Conservation (phyloP, 2,113 vertebrate species). For the Setophaga petechia region DNA sequence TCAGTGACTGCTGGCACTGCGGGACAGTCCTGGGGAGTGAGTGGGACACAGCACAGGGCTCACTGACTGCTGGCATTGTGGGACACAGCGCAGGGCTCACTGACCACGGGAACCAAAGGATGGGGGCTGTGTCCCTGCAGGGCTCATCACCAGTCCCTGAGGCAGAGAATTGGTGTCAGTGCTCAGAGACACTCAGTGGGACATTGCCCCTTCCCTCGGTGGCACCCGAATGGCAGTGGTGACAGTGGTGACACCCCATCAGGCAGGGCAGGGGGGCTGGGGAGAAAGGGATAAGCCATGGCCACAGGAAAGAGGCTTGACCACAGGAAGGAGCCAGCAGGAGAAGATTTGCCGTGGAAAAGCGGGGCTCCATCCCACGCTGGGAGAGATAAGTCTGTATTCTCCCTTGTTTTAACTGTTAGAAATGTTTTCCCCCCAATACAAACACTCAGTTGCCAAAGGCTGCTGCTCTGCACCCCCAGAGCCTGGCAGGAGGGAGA, state of each 20-base stretch:
- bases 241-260: neutral
- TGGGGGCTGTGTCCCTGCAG: neutral
- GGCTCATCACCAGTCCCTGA: neutral
- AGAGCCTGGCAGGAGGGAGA: neutral
- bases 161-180: neutral
- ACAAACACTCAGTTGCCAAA: neutral
- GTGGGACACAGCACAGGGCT: neutral
- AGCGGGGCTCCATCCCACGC: accelerated
- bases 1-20: neutral
- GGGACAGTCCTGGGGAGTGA: neutral
- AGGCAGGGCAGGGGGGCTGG: accelerated
- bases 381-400: neutral
- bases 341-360: neutral
- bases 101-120: neutral
- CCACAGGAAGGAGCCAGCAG: neutral
- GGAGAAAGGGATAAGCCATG: neutral
- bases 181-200: accelerated
- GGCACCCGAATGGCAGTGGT: accelerated
- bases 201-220: accelerated
- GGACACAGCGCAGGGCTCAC: too few species aligned
- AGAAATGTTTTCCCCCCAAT: neutral
- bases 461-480: neutral
- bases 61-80: neutral
- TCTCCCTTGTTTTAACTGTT: neutral
- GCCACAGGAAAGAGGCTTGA: neutral